phyloP scores from a whole-genome alignment of 2,888 invertebrate genomes.

The Hymenopus coronatus region DNA sequence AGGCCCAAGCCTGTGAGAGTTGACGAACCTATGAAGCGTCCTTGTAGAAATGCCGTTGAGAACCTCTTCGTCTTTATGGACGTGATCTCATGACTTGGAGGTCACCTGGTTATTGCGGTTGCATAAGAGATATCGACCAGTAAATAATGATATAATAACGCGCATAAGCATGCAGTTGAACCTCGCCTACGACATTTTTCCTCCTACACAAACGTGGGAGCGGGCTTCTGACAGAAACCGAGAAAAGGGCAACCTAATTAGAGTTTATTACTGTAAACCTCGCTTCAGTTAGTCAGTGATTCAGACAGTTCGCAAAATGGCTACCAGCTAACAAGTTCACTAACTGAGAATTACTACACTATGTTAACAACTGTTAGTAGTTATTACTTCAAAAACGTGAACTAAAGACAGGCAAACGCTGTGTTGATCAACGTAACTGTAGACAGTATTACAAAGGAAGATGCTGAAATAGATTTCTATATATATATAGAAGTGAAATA shows the following conservation, averaged over 20 bases:
- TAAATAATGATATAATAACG: background rate
- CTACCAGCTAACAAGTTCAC: background rate
- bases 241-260: background rate
- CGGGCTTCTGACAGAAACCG: background rate
- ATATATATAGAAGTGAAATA: too few species aligned
- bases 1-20: background rate
- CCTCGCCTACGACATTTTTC: background rate
- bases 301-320: background rate
- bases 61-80: background rate
- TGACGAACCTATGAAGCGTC: background rate
- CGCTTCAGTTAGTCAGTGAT: background rate
- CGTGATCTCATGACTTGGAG: background rate
- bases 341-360: background rate
- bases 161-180: background rate
- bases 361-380: background rate
- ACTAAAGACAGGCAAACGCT: too few species aligned
- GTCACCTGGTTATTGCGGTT: background rate
- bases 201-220: background rate
- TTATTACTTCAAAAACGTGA: too few species aligned
- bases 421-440: too few species aligned
- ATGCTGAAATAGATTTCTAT: too few species aligned
- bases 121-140: background rate
- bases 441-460: too few species aligned
- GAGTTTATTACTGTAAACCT: background rate
- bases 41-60: background rate